Evolutionary conservation across 2,113 vertebrate genomes (phyloP), one percentile per base, ranked within the genome.

Genomic region (Montifringilla adamsi): DNA sequence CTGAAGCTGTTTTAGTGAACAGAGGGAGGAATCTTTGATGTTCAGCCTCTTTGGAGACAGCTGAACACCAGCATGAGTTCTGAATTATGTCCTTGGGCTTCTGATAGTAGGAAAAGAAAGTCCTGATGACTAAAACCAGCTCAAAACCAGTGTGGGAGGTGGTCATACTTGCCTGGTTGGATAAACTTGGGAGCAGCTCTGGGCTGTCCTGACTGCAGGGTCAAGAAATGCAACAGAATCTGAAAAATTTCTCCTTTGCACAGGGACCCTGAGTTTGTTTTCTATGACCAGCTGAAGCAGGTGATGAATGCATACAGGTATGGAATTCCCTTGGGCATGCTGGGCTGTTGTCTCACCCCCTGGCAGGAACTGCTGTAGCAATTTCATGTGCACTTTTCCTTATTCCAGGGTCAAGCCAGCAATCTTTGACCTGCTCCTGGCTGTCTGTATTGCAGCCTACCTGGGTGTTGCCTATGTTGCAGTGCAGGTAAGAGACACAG

Each of bases 251-350:
- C 86, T 52, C 86, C 81, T 96, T 82, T 88, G 15, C 62, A 20
- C 97, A 99, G 99, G 91, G 99, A 99, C 95, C 99, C 99, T 1
- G 99, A 99, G 97, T 99, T 99, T 97, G 99, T 99, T 62, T 99
- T 99, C 97, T 99, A 99, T 10, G 99, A 99, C 96, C 99, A 99
- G 98, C 97, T 99, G 83, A 99, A 99, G 95, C 99, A 99, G 97
- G 99, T 99, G 19, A 99, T 99, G 99, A 99, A 99, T 4, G 99
- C 99, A 2, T 99, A 99, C 97, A 99, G 99, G 99, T 99, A 96
- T 79, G 91, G 49, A n/a, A 27, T 37, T 50, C 23, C 53, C 12
- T 27, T 70, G 67, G 33, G 14, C 9, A 1, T 5, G 50, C 5
- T 53, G 39, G 44, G n/a, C 28, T 56, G 2, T 64, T n/a, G 28